phyloP scores from a whole-genome alignment of 2,113 vertebrate genomes.

The Poecilia latipinna region DNA sequence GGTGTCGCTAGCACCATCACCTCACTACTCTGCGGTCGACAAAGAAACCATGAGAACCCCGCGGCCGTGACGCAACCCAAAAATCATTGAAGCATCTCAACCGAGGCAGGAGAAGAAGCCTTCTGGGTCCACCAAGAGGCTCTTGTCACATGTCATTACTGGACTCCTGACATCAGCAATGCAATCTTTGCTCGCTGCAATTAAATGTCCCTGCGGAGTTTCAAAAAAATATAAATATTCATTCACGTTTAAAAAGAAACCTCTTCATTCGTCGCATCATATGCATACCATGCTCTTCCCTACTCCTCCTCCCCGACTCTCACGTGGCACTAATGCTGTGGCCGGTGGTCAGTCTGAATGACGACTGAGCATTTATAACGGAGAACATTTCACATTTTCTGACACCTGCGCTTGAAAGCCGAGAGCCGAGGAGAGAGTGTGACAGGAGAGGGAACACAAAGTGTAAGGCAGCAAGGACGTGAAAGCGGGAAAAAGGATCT shows the following conservation, averaged over 20 bases:
- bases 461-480: slow-evolving; percentile 16
- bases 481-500: slow-evolving; percentile 2
- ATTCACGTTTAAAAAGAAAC: neutral
- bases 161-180: neutral
- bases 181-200: neutral
- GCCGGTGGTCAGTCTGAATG: slow-evolving; percentile 29
- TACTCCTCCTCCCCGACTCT: slow-evolving; percentile 12
- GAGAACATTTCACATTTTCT: slow-evolving; percentile 20
- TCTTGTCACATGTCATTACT: slow-evolving; percentile 11
- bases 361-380: neutral
- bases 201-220: neutral
- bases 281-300: slow-evolving; percentile 22
- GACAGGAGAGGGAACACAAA: slow-evolving; percentile 6
- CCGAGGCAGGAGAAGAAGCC: neutral
- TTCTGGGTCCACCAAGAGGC: neutral
- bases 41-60: neutral
- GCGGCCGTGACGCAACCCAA: neutral
- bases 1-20: neutral
- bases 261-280: slow-evolving; percentile 41
- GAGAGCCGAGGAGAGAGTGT: slow-evolving; percentile 7
- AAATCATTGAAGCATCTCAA: neutral
- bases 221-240: neutral
- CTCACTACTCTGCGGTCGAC: neutral
- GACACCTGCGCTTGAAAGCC: slow-evolving; percentile 29
- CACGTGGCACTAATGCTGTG: slow-evolving; percentile 53